These are phyloP conservation scores for Mimumesa dahlbomi DNA, from an alignment of 2,888 invertebrate species.

Conservation along the genomic window DNA sequence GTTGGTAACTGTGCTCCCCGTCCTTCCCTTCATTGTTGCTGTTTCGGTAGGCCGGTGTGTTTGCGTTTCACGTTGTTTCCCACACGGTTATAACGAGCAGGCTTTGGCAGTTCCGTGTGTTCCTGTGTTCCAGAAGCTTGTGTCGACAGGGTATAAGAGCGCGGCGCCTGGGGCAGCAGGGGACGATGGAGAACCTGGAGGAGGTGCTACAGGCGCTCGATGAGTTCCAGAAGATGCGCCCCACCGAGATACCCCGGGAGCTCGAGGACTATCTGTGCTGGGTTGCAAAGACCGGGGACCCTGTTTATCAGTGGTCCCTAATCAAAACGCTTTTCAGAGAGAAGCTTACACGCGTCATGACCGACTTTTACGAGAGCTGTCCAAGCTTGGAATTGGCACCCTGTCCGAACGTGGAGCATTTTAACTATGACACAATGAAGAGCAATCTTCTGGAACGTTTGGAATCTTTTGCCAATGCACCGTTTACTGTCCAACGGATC, in stretches of 20 bases:
- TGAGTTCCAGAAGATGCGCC: conserved; percentile 89
- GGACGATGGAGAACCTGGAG: conserved; percentile 90
- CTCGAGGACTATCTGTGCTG: conserved; percentile 94
- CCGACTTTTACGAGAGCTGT: conserved; percentile 92
- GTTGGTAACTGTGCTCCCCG: conserved; percentile 39
- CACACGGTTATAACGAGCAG: conserved; percentile 25
- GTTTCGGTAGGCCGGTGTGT: conserved; percentile 64
- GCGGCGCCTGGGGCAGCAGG: conserved; percentile 47
- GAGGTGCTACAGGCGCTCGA: conserved; percentile 91
- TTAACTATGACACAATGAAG: conserved; percentile 94
- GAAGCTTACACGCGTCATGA: conserved; percentile 92
- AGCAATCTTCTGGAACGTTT: conserved; percentile 90
- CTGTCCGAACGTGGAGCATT: conserved; percentile 94
- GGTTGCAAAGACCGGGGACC: conserved; percentile 97
- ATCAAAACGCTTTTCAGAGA: conserved; percentile 93
- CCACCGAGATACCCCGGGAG: conserved; percentile 92
- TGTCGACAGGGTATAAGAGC: too few species aligned
- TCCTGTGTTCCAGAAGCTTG: conserved; percentile 2
- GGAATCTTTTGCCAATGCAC: conserved; percentile 93
- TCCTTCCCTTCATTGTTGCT: conserved; percentile 60
- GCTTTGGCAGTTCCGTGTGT: conserved; percentile 12
- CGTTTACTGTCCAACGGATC: conserved; percentile 97
- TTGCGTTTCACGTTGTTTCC: conserved; percentile 60
- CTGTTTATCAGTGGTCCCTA: conserved; percentile 94
- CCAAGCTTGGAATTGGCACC: conserved; percentile 89